Conservation (phyloP, 2,113 vertebrate genomes). For the Ceratotherium simum region DNA sequence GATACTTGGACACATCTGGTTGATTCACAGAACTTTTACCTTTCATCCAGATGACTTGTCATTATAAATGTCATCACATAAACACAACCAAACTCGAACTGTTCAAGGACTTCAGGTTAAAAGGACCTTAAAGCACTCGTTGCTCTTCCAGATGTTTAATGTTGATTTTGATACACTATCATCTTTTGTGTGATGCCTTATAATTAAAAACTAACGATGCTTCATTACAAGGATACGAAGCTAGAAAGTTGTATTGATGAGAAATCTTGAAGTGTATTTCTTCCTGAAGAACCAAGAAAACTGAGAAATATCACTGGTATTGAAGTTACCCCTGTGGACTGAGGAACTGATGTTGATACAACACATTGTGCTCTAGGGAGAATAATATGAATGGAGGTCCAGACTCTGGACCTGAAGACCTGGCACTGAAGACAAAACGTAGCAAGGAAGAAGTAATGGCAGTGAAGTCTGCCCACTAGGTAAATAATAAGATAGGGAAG, state of each 20-base stretch:
- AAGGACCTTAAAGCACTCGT: slow-evolving; percentile 50
- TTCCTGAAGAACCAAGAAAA: neutral
- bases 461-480: neutral
- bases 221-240: slow-evolving; percentile 25
- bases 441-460: neutral
- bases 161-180: slow-evolving; percentile 41
- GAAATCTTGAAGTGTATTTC: neutral
- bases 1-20: slow-evolving; percentile 67
- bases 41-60: slow-evolving; percentile 66
- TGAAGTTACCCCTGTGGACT: neutral
- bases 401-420: too few relatives aligned
- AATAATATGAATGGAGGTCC: neutral
- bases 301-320: neutral
- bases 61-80: slow-evolving; percentile 64
- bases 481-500: neutral
- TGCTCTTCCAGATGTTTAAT: slow-evolving; percentile 40
- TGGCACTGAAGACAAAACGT: neutral
- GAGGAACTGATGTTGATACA: neutral
- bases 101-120: slow-evolving; percentile 5
- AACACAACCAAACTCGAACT: slow-evolving; percentile 48
- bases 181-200: neutral
- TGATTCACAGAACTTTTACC: slow-evolving; percentile 63
- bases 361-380: neutral
- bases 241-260: neutral
- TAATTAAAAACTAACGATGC: slow-evolving; percentile 55